Conservation (phyloP, 2,888 invertebrate species). For the Sinopyrophorus schimmeli region DNA sequence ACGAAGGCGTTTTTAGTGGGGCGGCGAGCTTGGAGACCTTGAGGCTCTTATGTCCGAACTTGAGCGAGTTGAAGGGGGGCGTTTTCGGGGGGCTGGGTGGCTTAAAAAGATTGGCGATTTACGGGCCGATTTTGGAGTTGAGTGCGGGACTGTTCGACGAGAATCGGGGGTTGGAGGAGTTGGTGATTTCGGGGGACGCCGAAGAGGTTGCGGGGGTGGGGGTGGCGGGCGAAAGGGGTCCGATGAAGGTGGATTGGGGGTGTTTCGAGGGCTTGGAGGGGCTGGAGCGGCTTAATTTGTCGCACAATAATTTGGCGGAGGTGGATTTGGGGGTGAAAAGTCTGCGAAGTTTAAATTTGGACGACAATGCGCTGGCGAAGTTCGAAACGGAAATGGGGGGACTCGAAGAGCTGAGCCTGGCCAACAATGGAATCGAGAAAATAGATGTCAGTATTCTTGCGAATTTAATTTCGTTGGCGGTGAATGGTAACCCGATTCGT, state of each 20-base stretch:
- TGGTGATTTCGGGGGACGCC: not conserved
- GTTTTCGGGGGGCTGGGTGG: not conserved
- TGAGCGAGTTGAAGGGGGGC: not conserved
- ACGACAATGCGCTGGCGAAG: not conserved
- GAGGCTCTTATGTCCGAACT: conserved; percentile 3
- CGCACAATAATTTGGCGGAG: not conserved
- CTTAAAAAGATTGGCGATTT: not conserved
- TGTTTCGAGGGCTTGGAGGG: not conserved
- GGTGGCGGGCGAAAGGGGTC: not conserved
- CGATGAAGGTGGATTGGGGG: not conserved
- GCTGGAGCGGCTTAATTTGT: not conserved
- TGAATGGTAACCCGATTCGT: conserved; percentile 2
- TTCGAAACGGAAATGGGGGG: not conserved
- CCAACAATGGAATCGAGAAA: not conserved
- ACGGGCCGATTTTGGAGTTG: not conserved
- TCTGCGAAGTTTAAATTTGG: conserved; percentile 1
- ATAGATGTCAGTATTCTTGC: conserved; percentile 1
- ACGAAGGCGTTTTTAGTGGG: not conserved
- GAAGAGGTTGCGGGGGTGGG: conserved; percentile 1
- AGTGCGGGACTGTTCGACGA: not conserved
- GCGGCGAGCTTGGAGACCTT: not conserved
- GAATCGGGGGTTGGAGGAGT: not conserved
- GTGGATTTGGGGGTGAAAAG: not conserved
- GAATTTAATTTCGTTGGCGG: not conserved
- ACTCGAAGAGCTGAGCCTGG: not conserved